These are phyloP conservation scores for Daktulosphaira vitifoliae DNA, from an alignment of 1,140 invertebrate genomes.

Conservation along the genomic window DNA sequence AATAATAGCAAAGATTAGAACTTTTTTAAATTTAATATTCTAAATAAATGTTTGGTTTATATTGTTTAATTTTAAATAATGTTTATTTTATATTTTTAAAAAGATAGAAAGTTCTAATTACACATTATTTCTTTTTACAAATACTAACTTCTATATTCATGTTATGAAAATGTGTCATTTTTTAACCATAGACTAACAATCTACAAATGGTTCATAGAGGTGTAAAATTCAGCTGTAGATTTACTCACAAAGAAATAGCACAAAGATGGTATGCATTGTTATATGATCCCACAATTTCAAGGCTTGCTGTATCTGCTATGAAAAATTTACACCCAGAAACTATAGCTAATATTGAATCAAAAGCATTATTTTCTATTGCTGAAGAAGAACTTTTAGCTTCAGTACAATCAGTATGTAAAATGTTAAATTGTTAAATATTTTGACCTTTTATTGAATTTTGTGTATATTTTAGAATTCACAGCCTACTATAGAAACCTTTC, in stretches of 20 bases:
- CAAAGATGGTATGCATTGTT: constrained; percentile 91
- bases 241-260: constrained; percentile 87
- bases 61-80: no score
- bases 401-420: constrained; percentile 66
- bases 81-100: no score
- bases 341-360: constrained; percentile 73
- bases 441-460: constrained; percentile 19
- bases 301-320: constrained; percentile 84
- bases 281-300: constrained; percentile 80
- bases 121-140: no score
- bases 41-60: no score
- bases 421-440: neutral
- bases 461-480: constrained; percentile 47
- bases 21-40: no score
- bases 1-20: no score
- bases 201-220: constrained; percentile 77
- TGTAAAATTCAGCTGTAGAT: constrained; percentile 92
- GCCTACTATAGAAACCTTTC: constrained; percentile 69
- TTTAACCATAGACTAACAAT: constrained; percentile 76
- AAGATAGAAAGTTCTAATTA: no score
- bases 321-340: constrained; percentile 86
- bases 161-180: no score
- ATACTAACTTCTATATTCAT: no score
- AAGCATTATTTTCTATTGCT: constrained; percentile 77
- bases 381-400: constrained; percentile 82